Percentiles rank a stretch among this genome's conserved stretches.
Evolutionary conservation across 1,140 invertebrate genomes (phyloP).

Genomic region (Spodoptera litura): DNA sequence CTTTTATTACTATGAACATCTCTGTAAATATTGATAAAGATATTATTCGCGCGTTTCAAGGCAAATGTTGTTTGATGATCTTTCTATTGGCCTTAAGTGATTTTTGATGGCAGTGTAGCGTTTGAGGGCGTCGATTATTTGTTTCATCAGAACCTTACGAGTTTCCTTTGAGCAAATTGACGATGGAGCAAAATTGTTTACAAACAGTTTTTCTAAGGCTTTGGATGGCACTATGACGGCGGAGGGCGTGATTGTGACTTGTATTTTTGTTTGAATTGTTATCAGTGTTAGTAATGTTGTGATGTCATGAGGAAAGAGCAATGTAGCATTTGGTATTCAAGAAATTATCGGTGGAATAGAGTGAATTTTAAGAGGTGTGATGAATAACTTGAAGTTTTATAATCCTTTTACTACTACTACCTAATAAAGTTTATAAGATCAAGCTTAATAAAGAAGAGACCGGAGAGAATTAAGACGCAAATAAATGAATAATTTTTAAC

Average conservation of each 20-base stretch:
- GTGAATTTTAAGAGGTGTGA: too few species aligned
- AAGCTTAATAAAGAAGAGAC: not conserved
- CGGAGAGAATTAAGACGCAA: not conserved
- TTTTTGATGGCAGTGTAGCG: constrained; percentile 71
- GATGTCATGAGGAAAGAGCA: not conserved
- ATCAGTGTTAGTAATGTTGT: constrained; percentile 5
- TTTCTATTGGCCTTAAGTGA: constrained; percentile 73
- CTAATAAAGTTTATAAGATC: not conserved
- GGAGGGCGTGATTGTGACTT: constrained; percentile 9
- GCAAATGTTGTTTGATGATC: constrained; percentile 63
- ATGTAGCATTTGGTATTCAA: too few species aligned
- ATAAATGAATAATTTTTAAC: constrained; percentile 46
- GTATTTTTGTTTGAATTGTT: not conserved
- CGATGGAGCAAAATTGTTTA: not conserved
- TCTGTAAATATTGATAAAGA: constrained; percentile 65
- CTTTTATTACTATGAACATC: constrained; percentile 57
- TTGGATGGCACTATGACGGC: not conserved
- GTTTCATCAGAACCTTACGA: constrained; percentile 7
- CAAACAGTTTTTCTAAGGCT: not conserved
- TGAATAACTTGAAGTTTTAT: too few species aligned
- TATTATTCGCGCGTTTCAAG: constrained; percentile 50
- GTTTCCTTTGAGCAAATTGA: constrained; percentile 23
- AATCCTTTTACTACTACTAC: too few species aligned
- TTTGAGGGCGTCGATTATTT: constrained; percentile 36
- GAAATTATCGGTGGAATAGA: too few species aligned